Conservation (phyloP, 2,113 vertebrate genomes). For the Neolamprologus hecqui region DNA sequence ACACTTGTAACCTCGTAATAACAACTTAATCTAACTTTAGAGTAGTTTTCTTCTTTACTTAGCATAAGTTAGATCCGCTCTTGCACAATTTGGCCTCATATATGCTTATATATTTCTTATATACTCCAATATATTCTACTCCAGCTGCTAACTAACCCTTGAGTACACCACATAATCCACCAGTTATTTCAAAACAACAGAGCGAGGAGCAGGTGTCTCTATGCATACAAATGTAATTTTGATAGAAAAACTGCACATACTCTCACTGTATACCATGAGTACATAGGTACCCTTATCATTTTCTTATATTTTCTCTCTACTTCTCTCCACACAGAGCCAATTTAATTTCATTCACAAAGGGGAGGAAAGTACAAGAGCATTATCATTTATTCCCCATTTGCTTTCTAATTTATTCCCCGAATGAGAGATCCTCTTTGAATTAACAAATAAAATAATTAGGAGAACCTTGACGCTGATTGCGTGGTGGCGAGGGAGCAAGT, state of each 20-base stretch:
- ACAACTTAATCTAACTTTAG: neutral
- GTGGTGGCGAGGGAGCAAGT: neutral
- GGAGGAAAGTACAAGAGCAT: neutral
- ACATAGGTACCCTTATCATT: neutral
- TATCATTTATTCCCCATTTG: neutral
- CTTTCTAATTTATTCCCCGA: constrained; percentile 19
- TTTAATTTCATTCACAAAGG: constrained; percentile 7
- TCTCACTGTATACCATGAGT: neutral
- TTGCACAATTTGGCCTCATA: neutral
- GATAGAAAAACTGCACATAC: neutral
- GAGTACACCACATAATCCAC: neutral
- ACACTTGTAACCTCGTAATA: neutral
- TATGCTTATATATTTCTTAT: neutral
- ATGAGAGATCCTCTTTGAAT: constrained; percentile 7
- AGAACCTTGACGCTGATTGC: constrained; percentile 11
- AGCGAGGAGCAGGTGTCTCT: neutral
- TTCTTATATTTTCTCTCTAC: neutral
- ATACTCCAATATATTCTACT: neutral
- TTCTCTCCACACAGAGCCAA: neutral
- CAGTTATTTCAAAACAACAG: neutral
- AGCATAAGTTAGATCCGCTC: neutral
- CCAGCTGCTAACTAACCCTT: neutral
- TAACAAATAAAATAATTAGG: constrained; percentile 22
- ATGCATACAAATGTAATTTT: neutral
- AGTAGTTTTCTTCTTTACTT: neutral